Evolutionary conservation across 2,113 vertebrate species (phyloP).

Genomic region (Acrocephalus arundinaceus): DNA sequence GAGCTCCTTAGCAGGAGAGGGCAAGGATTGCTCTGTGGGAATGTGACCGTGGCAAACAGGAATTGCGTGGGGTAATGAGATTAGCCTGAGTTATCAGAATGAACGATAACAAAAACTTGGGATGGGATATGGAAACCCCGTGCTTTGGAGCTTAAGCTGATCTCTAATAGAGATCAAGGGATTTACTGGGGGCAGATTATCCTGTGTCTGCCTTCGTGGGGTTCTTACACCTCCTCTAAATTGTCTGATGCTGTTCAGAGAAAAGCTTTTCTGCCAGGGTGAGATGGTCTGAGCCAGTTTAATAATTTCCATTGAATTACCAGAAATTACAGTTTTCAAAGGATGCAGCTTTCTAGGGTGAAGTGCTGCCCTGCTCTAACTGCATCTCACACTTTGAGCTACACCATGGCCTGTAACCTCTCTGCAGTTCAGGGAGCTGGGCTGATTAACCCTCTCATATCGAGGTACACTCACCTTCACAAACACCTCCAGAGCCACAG

Average conservation of each 20-base stretch:
- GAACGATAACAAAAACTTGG: conserved; percentile 47
- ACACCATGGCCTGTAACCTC: background rate
- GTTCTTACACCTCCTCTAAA: conserved; percentile 63
- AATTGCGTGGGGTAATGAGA: conserved; percentile 33
- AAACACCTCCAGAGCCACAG: background rate
- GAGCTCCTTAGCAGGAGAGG: conserved; percentile 12
- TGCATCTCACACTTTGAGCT: background rate
- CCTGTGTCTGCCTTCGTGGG: conserved; percentile 47
- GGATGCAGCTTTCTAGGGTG: conserved; percentile 32
- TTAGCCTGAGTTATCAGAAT: conserved; percentile 29
- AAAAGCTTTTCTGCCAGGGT: conserved; percentile 46
- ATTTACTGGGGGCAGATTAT: conserved; percentile 63
- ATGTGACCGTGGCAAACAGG: background rate
- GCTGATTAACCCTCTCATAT: background rate
- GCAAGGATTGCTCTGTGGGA: conserved; percentile 32
- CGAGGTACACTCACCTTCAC: background rate
- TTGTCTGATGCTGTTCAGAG: conserved; percentile 53
- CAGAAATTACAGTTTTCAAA: conserved; percentile 57
- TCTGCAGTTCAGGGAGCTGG: background rate
- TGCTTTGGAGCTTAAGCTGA: conserved; percentile 62
- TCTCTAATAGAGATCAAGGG: conserved; percentile 65
- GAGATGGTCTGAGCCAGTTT: conserved; percentile 42
- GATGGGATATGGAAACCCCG: conserved; percentile 14
- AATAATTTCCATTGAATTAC: conserved; percentile 57
- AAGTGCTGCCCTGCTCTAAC: background rate